Base-by-base conservation (phyloP, 2,113 vertebrate species). In the Manacus vitellinus region DNA sequence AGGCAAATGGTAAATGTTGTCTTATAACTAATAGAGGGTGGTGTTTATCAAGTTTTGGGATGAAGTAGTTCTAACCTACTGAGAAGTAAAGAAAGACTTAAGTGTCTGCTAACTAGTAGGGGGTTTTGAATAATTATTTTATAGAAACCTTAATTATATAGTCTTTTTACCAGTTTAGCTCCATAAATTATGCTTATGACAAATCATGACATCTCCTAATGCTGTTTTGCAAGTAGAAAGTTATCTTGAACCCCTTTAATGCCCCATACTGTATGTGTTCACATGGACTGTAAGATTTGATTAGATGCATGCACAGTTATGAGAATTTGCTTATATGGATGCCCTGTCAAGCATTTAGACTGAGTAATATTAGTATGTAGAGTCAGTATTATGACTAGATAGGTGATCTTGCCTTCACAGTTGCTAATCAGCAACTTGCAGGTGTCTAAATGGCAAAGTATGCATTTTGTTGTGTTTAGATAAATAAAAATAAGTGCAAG, bases 331-430 rank as follows among this genome's bases (percentile, higher is more conserved):
- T 77, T 66, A 33, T 52, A 41, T 31, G 33, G 8, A 14, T 92
- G 27, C 22, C n/a, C 79, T 89, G 52, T 52, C 35, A 74, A 67
- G 54, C 28, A 72, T 85, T 83, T 72, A 65, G 28, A 51, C 5
- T 43, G 27, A 80, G 27, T 20, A 28, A 46, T 59, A 59, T 84
- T 75, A 46, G 10, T 78, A 37, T 52, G 22, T 68, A 78, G 41
- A 90, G 15, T 91, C n/a, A 58, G 21, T 66, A 25, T 77, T 88
- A 75, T 28, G 43, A 74, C 70, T 81, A 51, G 33, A 24, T 27
- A 81, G 37, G 51, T 80, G 14, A 74, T 81, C 76, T 79, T 73
- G 10, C 37, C 82, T 87, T 95, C 51, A 41, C 28, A 61, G 37
- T 79, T 3, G 1, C 19, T 85, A 79, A 63, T 55, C 54, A 86